Percentiles rank a stretch among this genome's conserved stretches.
Evolutionary conservation across 2,888 invertebrate genomes (phyloP).

Genomic region (Synergus gifuensis): DNA sequence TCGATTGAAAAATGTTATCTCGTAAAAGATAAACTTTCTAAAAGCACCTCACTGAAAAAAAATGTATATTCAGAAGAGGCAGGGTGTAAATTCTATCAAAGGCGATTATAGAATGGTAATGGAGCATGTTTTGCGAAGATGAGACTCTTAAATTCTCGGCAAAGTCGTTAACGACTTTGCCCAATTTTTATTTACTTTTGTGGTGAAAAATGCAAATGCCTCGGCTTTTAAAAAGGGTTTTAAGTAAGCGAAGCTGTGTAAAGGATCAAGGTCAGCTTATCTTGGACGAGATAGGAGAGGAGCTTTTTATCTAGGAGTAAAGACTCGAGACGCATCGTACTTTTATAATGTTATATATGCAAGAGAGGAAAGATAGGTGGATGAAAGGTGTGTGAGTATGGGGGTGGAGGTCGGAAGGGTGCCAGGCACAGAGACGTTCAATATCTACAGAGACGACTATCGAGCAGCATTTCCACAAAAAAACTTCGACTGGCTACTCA

Average conservation of each 20-base stretch:
- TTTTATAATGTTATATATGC: conserved; percentile 40
- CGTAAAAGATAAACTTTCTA: background rate
- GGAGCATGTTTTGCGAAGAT: background rate
- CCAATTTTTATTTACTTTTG: background rate
- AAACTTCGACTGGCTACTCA: conserved; percentile 8
- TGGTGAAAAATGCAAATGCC: conserved; percentile 11
- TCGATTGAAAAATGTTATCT: background rate
- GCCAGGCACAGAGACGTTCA: conserved; percentile 52
- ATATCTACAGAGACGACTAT: conserved; percentile 41
- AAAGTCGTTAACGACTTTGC: background rate
- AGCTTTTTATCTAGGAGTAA: conserved; percentile 1
- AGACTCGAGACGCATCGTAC: conserved; percentile 17
- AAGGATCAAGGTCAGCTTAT: conserved; percentile 38
- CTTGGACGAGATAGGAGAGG: conserved; percentile 10
- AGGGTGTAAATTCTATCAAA: background rate
- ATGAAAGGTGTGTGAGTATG: conserved; percentile 11
- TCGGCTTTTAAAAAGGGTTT: background rate
- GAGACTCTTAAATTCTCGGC: background rate
- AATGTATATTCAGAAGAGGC: background rate
- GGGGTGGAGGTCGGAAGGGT: conserved; percentile 41
- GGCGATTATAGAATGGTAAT: background rate
- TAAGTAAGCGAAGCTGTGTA: conserved; percentile 11
- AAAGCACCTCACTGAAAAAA: background rate
- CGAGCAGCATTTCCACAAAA: conserved; percentile 21
- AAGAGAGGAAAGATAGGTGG: conserved; percentile 18